These are phyloP conservation scores for Epinotia demarniana DNA, from an alignment of 2,888 invertebrate genomes.

Conservation along the genomic window DNA sequence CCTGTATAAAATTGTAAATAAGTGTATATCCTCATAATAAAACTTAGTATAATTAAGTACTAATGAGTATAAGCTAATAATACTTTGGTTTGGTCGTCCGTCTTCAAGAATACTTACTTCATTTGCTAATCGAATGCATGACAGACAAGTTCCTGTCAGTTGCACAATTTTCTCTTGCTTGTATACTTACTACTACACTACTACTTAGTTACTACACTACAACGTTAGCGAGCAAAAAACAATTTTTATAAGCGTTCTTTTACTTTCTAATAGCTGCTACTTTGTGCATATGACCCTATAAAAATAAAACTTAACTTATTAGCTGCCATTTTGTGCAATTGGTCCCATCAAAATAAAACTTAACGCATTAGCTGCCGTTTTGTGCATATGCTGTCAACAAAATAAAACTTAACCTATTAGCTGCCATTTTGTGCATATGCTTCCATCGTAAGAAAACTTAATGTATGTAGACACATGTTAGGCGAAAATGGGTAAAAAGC, in stretches of 20 bases:
- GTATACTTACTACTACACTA: too few relatives aligned
- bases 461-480: too few relatives aligned
- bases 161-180: neutral
- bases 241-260: too few relatives aligned
- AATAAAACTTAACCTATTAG: too few relatives aligned
- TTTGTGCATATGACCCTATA: neutral
- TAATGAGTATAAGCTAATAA: constrained; percentile 52
- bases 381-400: too few relatives aligned
- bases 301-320: neutral
- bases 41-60: constrained; percentile 57
- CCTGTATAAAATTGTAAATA: constrained; percentile 57
- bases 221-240: neutral
- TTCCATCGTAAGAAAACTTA: too few relatives aligned
- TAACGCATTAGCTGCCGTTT: too few relatives aligned
- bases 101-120: constrained; percentile 1
- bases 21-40: constrained; percentile 53
- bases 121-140: constrained; percentile 43
- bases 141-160: neutral
- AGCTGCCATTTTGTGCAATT: too few relatives aligned
- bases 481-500: too few relatives aligned
- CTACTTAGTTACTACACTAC: neutral
- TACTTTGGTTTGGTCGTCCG: constrained; percentile 62
- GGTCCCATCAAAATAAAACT: too few relatives aligned
- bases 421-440: too few relatives aligned
- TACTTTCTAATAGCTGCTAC: too few relatives aligned